Conservation (phyloP, 2,888 invertebrate genomes). For the Cheilosia urbana region DNA sequence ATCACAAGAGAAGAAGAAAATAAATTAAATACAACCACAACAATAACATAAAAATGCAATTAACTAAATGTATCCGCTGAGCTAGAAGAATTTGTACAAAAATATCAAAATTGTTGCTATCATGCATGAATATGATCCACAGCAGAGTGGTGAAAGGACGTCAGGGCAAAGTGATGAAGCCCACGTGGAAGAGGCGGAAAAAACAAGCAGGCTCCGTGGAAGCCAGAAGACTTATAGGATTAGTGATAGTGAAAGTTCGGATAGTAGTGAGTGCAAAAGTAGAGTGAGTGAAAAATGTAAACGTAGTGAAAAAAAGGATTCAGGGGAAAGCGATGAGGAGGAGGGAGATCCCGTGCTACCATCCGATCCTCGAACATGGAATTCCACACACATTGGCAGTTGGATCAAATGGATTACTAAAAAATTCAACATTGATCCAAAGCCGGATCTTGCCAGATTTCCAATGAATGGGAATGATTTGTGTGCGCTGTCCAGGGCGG, state of each 20-base stretch:
- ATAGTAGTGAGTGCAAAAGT: conserved; percentile 60
- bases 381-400: conserved; percentile 85
- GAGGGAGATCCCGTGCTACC: conserved; percentile 78
- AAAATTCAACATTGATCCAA: conserved; percentile 86
- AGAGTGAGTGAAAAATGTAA: conserved; percentile 56
- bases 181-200: conserved; percentile 77
- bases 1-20: conserved; percentile 38
- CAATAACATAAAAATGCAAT: conserved; percentile 49
- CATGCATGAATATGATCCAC: conserved; percentile 79
- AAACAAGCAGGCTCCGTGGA: conserved; percentile 45
- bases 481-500: conserved; percentile 86
- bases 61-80: conserved; percentile 34
- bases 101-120: conserved; percentile 76
- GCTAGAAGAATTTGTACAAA: conserved; percentile 41
- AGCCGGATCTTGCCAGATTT: conserved; percentile 85
- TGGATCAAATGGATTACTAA: conserved; percentile 87
- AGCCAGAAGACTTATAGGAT: conserved; percentile 40
- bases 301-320: conserved; percentile 24
- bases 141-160: conserved; percentile 76
- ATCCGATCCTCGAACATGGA: conserved; percentile 88
- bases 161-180: conserved; percentile 77
- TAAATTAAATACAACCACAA: conserved; percentile 5
- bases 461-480: conserved; percentile 86
- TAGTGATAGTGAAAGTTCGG: conserved; percentile 62
- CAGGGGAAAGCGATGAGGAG: conserved; percentile 22